Evolutionary conservation across 2,888 invertebrate genomes (phyloP), one percentile per base, ranked within the genome.

Genomic region (Slavum lentiscoides): DNA sequence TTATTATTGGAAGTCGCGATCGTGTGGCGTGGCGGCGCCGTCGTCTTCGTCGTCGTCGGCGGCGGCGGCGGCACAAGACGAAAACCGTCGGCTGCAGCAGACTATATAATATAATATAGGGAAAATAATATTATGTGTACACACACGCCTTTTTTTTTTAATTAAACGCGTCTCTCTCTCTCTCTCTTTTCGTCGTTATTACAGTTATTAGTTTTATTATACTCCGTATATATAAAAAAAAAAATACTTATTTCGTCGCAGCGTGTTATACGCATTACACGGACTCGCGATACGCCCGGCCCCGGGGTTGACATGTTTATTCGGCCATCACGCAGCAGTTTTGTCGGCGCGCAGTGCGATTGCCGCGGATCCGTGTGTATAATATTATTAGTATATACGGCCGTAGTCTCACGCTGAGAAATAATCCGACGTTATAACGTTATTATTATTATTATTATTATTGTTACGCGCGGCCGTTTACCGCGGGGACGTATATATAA

Each of bases 241-340:
- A 30, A 30, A 30, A 30, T 30, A 30, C 30, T 2, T 30, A 30
- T 30, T 30, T 30, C 30, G 30, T 30, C 30, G 30, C 30, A 30
- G 30, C 2, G 30, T 30, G 1, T 30, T 1, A 19, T 19, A 61
- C 43, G 23, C 67, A 15, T 55, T 23, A 43, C 30, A 62, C 53
- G 74, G 30, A 30, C 30, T 30, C 74, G 49, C n/a, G 68, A 58
- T 39, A 37, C 39, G 70, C 37, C 13, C 9, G 21, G 70, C 37
- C 13, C 9, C 59, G 61, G 77, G 69, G 77, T 80, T 80, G 77
- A 80, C 77, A 80, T 80, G 70, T 80, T 80, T 80, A 80, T 80
- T 80, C 77, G 77, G 69, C 30, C 30, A 30, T 30, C 30, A 30
- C 30, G 30, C 30, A 30, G 30, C 61, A 59, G 61, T 69, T 62